Percentiles rank a stretch among this genome's conserved stretches.
phyloP scores from a whole-genome alignment of 53 echinoderm and acorn worm genomes.

The Apostichopus leukothele region DNA sequence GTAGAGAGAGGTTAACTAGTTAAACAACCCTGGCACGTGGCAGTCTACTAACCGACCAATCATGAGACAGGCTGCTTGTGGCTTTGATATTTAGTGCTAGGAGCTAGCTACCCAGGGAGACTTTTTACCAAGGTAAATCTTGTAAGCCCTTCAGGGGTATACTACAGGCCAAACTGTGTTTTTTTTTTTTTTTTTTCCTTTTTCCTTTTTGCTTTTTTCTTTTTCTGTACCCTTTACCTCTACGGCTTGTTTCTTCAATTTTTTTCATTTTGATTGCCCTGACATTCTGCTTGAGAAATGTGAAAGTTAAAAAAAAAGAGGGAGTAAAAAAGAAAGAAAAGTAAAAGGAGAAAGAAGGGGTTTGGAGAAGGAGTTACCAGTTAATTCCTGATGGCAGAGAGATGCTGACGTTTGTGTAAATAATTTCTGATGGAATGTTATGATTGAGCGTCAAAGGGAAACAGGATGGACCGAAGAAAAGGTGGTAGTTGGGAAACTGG shows the following conservation, averaged over 20 bases:
- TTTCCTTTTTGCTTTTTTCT: not conserved
- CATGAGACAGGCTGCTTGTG: slow-evolving; percentile 3
- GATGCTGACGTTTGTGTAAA: not conserved
- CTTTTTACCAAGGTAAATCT: not conserved
- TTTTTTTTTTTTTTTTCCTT: not conserved
- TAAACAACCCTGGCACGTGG: slow-evolving; percentile 48
- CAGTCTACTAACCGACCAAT: slow-evolving; percentile 29
- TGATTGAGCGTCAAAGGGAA: not conserved
- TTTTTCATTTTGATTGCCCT: not conserved
- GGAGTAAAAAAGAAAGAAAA: not conserved
- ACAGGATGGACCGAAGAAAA: too few species aligned
- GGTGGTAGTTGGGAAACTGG: too few species aligned
- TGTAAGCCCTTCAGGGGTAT: slow-evolving; percentile 37
- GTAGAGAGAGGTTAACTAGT: slow-evolving; percentile 40
- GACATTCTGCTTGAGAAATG: not conserved
- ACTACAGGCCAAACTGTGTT: slow-evolving; percentile 29
- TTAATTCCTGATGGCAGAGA: too few species aligned
- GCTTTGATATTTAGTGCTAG: slow-evolving; percentile 40
- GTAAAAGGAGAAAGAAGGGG: not conserved
- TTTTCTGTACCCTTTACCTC: too few species aligned
- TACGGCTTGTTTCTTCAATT: not conserved
- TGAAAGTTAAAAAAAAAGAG: not conserved
- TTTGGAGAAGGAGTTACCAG: not conserved
- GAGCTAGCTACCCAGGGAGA: slow-evolving; percentile 5
- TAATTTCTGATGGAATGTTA: not conserved